A percentile compares a stretch with the other conserved stretches of the same genome.
Evolutionary conservation across 2,888 invertebrate genomes (phyloP).

Genomic region (Malthinus seriepunctatus): DNA sequence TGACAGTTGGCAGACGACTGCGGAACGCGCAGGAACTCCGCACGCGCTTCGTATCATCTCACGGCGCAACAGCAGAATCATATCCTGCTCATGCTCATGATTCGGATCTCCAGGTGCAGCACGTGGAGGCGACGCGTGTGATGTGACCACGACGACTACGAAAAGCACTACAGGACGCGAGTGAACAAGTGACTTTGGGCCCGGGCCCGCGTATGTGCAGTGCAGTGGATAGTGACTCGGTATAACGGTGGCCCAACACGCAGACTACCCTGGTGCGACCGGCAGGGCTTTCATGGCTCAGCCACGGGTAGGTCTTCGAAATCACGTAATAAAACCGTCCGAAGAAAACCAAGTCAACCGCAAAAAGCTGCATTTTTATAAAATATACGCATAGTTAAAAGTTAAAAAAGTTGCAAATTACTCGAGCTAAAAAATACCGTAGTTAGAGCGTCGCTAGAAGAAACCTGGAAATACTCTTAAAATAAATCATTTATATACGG

Average conservation of each 20-base stretch:
- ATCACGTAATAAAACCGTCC: slow-evolving; percentile 28
- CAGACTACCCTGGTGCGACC: slow-evolving; percentile 59
- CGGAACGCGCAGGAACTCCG: slow-evolving; percentile 66
- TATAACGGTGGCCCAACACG: slow-evolving; percentile 61
- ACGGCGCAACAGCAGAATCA: slow-evolving; percentile 40
- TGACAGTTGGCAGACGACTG: slow-evolving; percentile 70
- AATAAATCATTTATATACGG: slow-evolving; percentile 25
- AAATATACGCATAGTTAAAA: background rate
- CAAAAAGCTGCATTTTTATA: background rate
- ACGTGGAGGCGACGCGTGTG: slow-evolving; percentile 40
- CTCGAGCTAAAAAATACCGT: background rate
- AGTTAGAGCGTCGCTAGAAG: slow-evolving; percentile 4
- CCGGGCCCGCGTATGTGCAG: slow-evolving; percentile 45
- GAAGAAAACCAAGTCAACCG: slow-evolving; percentile 12
- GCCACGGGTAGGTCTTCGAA: slow-evolving; percentile 71
- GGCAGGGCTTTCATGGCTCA: slow-evolving; percentile 86
- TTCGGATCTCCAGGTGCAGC: slow-evolving; percentile 43
- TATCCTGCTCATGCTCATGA: slow-evolving; percentile 34
- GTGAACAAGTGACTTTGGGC: slow-evolving; percentile 40
- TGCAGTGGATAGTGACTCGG: slow-evolving; percentile 53
- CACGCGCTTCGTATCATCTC: slow-evolving; percentile 50
- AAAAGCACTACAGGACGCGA: slow-evolving; percentile 30
- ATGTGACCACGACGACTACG: slow-evolving; percentile 39
- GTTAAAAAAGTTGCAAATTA: background rate
- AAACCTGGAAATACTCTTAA: slow-evolving; percentile 5